Percentiles rank a stretch among this genome's conserved stretches.
phyloP scores from a whole-genome alignment of 2,797 vertebrate species.

The Manis javanica region DNA sequence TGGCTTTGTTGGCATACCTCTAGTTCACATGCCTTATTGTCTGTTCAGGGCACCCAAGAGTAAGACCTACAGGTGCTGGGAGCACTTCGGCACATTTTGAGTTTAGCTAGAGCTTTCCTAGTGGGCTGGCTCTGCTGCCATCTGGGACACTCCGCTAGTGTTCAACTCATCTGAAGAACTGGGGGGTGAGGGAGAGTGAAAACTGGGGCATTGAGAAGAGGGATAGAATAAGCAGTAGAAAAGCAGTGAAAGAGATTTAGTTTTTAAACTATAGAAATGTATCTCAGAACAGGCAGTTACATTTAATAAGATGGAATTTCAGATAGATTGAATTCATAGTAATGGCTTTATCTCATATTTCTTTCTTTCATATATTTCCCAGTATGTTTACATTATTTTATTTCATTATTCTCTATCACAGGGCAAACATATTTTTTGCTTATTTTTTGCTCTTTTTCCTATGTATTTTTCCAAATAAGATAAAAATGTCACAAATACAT shows the following conservation, averaged over 20 bases:
- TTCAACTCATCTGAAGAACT: not conserved
- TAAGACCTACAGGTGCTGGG: not conserved
- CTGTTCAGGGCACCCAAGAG: not conserved
- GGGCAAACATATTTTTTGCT: not conserved
- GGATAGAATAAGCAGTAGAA: not conserved
- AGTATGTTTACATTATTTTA: not conserved
- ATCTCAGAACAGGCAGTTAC: not conserved
- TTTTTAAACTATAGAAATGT: not conserved
- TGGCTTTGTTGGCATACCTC: not conserved
- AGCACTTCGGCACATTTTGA: not conserved
- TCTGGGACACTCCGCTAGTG: not conserved
- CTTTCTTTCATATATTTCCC: conserved; percentile 19
- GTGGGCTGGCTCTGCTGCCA: not conserved
- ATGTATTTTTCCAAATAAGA: not conserved
- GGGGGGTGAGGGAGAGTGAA: fast-evolving
- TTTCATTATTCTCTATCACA: not conserved
- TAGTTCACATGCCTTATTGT: not conserved
- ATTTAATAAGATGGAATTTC: conserved; percentile 12
- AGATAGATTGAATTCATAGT: not conserved
- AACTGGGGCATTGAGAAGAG: not conserved
- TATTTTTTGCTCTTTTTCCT: conserved; percentile 34
- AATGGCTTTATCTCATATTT: not conserved
- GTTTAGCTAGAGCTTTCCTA: not conserved
- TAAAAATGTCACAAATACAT: not conserved
- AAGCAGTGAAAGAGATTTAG: not conserved